Evolutionary conservation across 2,113 vertebrate species (phyloP), one percentile per base, ranked within the genome.

Genomic region (Dendrocopos noguchii): DNA sequence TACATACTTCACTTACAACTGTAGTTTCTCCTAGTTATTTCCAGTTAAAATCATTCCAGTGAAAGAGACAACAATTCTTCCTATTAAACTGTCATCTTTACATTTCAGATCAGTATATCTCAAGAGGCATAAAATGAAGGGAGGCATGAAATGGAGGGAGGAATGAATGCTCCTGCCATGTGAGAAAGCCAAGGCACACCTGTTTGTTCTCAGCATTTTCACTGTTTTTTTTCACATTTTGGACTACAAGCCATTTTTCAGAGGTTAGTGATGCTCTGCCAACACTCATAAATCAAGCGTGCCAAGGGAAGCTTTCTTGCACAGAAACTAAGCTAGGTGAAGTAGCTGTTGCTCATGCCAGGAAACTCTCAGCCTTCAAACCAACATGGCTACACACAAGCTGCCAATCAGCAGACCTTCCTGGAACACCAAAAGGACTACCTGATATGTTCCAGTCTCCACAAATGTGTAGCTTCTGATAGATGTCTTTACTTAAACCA

Each of bases 81-180:
- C 12, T 29, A 65, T 66, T 68, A 67, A 85, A 12, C 33, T 15
- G 3, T 9, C 11, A 29, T 7, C 10, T 57, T 56, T 29, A 7
- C 10, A 13, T 50, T 59, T 93, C 67, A 71, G 36, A 3, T 75
- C 52, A 46, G 10, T 44, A 4, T 33, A 55, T 59, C 82, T 66
- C 0, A 0, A 65, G 57, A 81, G 5, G 12, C 12, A 12, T 3
- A 22, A 80, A 83, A 59, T 0, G 0, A 75, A 64, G 18, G 25
- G 29, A 44, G 10, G 25, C 42, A 15, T 3, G 25, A 80, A 83
- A 59, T 0, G 0, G 72, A 64, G 18, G 25, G 28, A 42, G 14
- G 25, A 74, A 47, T 6, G 29, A 83, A 50, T 8, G 14, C 21
- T 39, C 25, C 46, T 4, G 7, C 52, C 12, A 2, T 31, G 75